phyloP scores from a whole-genome alignment of 2,888 invertebrate genomes.

The Dendrolimus pini region DNA sequence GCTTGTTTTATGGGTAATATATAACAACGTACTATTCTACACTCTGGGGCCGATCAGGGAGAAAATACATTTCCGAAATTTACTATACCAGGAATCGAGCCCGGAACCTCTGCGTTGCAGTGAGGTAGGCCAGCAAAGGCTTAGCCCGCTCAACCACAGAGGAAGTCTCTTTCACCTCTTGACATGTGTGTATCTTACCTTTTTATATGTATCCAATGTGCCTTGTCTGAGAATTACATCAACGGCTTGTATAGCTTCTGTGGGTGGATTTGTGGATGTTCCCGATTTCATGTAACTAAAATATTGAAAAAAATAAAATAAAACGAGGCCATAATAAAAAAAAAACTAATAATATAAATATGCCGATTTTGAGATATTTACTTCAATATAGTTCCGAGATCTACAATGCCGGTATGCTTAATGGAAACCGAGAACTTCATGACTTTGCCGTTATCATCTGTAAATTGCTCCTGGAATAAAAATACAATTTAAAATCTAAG shows the following conservation, averaged over 20 bases:
- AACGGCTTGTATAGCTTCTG: conserved; percentile 84
- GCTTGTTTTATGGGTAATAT: too few species aligned
- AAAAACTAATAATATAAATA: too few species aligned
- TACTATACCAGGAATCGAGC: too few species aligned
- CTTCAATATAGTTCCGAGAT: conserved; percentile 58
- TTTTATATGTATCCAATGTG: conserved; percentile 79
- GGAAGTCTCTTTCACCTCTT: too few species aligned
- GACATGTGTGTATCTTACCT: background rate
- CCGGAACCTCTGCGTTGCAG: too few species aligned
- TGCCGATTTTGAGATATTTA: conserved; percentile 21
- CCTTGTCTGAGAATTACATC: conserved; percentile 89
- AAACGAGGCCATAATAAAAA: too few species aligned
- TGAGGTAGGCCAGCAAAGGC: too few species aligned
- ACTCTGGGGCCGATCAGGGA: too few species aligned
- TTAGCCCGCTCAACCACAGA: too few species aligned
- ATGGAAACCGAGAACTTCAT: conserved; percentile 66
- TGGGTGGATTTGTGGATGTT: conserved; percentile 60
- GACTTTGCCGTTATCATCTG: conserved; percentile 41
- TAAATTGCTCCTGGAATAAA: conserved; percentile 37
- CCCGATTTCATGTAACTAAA: conserved; percentile 55
- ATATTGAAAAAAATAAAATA: conserved; percentile 1
- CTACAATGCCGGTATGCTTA: conserved; percentile 72
- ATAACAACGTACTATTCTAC: too few species aligned
- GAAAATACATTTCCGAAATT: too few species aligned
- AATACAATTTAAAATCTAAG: background rate